A percentile compares a stretch with the other conserved stretches of the same genome.
These are phyloP conservation scores for Brachyrhaphis roseni DNA, from an alignment of 2,797 vertebrate species.

Conservation along the genomic window DNA sequence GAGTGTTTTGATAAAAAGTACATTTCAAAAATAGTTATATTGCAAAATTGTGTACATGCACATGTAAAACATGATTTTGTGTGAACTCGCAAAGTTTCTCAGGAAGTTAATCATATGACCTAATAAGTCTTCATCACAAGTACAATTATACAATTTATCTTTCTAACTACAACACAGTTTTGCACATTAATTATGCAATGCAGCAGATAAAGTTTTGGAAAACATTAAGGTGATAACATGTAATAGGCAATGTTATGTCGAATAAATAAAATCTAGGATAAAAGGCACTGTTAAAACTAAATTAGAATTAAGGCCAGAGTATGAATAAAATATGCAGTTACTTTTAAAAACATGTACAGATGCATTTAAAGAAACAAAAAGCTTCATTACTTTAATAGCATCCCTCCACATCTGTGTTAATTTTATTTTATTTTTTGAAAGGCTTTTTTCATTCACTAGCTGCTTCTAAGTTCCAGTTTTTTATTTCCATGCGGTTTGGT, in stretches of 20 bases:
- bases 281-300: background rate
- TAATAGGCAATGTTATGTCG: background rate
- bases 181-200: background rate
- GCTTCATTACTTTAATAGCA: background rate
- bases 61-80: background rate
- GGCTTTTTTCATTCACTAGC: background rate
- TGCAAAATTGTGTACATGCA: background rate
- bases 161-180: background rate
- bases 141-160: background rate
- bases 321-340: background rate
- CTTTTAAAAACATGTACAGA: background rate
- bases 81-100: background rate
- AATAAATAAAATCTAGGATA: background rate
- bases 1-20: background rate
- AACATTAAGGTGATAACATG: background rate
- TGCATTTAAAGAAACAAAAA: background rate
- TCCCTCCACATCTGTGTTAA: background rate
- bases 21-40: background rate
- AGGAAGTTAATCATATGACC: background rate
- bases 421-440: background rate
- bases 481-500: background rate
- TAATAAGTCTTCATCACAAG: background rate
- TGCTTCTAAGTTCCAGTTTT: background rate
- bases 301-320: constrained; percentile 4
- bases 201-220: background rate